Percentiles rank a stretch among this genome's conserved stretches.
Conservation (phyloP, 2,113 vertebrate genomes). For the Myotis lucifugus region DNA sequence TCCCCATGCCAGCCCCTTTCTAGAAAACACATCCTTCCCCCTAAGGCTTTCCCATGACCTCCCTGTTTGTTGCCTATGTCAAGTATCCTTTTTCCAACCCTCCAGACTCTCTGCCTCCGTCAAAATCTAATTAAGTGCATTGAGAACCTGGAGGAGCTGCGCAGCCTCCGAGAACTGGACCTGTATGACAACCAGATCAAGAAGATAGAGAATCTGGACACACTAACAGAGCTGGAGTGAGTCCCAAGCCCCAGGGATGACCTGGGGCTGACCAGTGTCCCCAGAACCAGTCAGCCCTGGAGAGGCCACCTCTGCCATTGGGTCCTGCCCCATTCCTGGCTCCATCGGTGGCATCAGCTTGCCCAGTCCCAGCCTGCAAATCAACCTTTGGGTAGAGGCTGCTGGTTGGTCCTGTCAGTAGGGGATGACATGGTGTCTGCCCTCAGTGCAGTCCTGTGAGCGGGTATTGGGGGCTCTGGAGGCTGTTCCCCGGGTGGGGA, state of each 20-base stretch:
- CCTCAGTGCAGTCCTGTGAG: background rate
- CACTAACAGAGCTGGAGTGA: slow-evolving; percentile 94
- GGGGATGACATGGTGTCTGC: background rate
- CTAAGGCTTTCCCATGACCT: background rate
- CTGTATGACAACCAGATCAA: slow-evolving; percentile 98
- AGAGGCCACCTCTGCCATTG: background rate
- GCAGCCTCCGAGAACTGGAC: slow-evolving; percentile 92
- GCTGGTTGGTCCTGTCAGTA: background rate
- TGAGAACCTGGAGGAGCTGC: slow-evolving; percentile 94
- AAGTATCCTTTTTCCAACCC: background rate
- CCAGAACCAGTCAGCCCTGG: background rate
- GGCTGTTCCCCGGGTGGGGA: background rate
- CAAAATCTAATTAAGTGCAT: slow-evolving; percentile 97
- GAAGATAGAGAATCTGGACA: slow-evolving; percentile 95
- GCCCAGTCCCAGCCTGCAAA: background rate
- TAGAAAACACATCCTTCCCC: background rate
- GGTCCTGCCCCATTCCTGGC: background rate
- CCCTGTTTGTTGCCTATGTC: rapidly evolving
- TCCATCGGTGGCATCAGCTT: rapidly evolving
- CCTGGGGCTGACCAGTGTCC: background rate
- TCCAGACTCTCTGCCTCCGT: slow-evolving; percentile 94
- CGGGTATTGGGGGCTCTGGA: background rate
- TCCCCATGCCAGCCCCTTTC: background rate
- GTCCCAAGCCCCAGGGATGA: slow-evolving; percentile 69
- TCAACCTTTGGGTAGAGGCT: background rate